These are phyloP conservation scores for Idaea straminata DNA, from an alignment of 2,888 invertebrate species.

Conservation along the genomic window DNA sequence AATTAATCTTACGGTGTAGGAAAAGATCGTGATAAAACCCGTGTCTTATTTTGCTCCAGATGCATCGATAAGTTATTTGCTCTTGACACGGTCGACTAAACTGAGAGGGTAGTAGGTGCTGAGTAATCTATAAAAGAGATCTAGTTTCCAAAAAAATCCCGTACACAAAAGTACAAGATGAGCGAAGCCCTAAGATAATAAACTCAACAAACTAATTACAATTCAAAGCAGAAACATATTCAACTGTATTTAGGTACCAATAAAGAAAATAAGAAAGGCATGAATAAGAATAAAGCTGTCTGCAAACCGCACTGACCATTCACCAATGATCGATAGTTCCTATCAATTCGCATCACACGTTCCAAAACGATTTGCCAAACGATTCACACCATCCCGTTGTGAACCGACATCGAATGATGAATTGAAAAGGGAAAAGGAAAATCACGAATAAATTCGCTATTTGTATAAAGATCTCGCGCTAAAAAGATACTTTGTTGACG, in stretches of 20 bases:
- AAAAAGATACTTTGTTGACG: constrained; percentile 44
- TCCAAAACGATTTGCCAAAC: constrained; percentile 59
- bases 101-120: too few species aligned
- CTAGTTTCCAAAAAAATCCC: too few species aligned
- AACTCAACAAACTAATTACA: neutral
- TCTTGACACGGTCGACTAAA: too few species aligned
- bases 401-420: constrained; percentile 65
- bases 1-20: too few species aligned
- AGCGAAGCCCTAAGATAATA: neutral
- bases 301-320: constrained; percentile 8
- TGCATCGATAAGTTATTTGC: too few species aligned
- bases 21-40: too few species aligned
- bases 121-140: too few species aligned
- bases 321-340: constrained; percentile 13
- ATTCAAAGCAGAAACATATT: neutral
- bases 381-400: constrained; percentile 63
- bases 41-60: too few species aligned
- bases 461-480: too few species aligned
- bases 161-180: too few species aligned
- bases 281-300: constrained; percentile 11
- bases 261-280: neutral
- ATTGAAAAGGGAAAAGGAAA: constrained; percentile 76
- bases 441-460: constrained; percentile 42
- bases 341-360: constrained; percentile 51
- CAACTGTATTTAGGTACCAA: neutral